phyloP scores from a whole-genome alignment of 2,113 vertebrate genomes.

The Petrocephalus zakoni region DNA sequence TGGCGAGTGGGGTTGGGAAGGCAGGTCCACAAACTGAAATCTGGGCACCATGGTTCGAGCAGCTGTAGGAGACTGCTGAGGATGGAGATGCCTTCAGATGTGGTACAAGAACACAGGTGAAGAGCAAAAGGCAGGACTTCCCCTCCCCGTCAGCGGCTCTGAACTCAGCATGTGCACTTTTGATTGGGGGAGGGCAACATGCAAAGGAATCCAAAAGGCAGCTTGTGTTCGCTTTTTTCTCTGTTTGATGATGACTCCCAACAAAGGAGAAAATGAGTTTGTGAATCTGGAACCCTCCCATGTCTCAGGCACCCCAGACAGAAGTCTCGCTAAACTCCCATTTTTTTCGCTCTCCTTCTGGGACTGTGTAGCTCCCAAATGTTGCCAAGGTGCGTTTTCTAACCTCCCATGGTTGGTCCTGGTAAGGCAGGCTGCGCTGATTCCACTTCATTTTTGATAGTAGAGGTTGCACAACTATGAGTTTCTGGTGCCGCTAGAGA shows the following conservation, averaged over 20 bases:
- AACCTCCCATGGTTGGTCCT: neutral
- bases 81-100: neutral
- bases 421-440: neutral
- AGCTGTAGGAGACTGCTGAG: neutral
- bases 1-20: neutral
- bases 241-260: neutral
- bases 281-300: neutral
- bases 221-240: neutral
- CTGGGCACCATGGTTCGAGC: neutral
- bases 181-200: neutral
- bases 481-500: neutral
- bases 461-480: neutral
- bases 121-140: neutral
- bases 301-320: neutral
- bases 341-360: neutral
- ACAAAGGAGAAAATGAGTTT: neutral
- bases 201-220: neutral
- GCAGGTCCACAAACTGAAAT: neutral
- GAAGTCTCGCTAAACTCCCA: neutral
- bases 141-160: neutral
- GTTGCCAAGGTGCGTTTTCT: neutral
- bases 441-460: neutral
- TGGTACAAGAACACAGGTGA: neutral
- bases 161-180: neutral
- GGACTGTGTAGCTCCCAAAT: neutral